Evolutionary conservation across 2,113 vertebrate species (phyloP).

Genomic region (Paedocypris sp.): DNA sequence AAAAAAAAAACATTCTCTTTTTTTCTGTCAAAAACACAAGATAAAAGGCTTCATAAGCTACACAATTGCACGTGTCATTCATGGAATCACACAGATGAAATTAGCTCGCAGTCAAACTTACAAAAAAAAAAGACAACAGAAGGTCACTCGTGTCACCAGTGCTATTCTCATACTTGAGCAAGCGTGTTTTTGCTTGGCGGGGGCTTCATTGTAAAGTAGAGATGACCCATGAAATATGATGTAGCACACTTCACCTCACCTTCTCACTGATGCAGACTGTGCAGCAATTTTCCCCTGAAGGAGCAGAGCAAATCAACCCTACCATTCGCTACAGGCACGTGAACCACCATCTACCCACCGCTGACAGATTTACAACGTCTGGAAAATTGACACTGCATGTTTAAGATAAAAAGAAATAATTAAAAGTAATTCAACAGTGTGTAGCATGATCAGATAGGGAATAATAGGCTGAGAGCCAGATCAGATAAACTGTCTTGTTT

Average conservation of each 20-base stretch:
- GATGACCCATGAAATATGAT: slow-evolving; percentile 44
- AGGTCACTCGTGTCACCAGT: neutral
- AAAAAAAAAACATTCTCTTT: no score
- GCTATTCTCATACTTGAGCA: neutral
- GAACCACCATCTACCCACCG: neutral
- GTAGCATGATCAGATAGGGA: neutral
- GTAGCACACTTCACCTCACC: slow-evolving; percentile 39
- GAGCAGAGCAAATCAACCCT: slow-evolving; percentile 23
- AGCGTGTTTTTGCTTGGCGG: slow-evolving; percentile 3
- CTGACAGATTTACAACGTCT: neutral
- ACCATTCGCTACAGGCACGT: neutral
- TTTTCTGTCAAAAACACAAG: no score
- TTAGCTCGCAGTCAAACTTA: neutral
- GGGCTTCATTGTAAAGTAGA: slow-evolving; percentile 30
- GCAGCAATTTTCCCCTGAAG: slow-evolving; percentile 7
- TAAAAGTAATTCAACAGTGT: neutral
- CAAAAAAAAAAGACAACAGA: neutral
- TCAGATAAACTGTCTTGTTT: neutral
- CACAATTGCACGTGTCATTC: neutral
- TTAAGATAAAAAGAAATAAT: neutral
- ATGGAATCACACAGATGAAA: neutral
- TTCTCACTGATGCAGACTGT: slow-evolving; percentile 29
- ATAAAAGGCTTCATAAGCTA: neutral
- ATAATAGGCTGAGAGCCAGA: neutral
- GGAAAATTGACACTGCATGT: slow-evolving; percentile 10